phyloP scores from a whole-genome alignment of 2,888 invertebrate genomes.

The Physocephala rufipes region DNA sequence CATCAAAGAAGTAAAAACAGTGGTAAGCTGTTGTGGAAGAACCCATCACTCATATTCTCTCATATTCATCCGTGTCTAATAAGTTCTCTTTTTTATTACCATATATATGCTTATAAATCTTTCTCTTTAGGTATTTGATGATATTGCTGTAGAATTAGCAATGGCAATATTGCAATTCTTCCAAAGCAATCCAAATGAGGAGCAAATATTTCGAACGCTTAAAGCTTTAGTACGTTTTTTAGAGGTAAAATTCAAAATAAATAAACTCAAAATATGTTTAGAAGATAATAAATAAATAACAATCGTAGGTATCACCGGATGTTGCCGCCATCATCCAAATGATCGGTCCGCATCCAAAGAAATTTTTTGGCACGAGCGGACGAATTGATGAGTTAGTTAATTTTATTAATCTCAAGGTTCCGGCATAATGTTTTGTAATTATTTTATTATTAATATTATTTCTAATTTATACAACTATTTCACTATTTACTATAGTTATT shows the following conservation, averaged over 20 bases:
- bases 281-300: not conserved
- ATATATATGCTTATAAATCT: not conserved
- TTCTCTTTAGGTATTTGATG: conserved; percentile 83
- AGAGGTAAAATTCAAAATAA: conserved; percentile 51
- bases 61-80: too few species aligned
- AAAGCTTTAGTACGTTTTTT: conserved; percentile 75
- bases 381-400: conserved; percentile 85
- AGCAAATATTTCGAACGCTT: conserved; percentile 80
- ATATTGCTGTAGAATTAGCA: conserved; percentile 88
- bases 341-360: conserved; percentile 87
- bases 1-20: conserved; percentile 96
- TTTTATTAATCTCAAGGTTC: conserved; percentile 75
- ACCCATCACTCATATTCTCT: too few species aligned
- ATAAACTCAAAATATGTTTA: conserved; percentile 9
- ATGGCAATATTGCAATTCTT: conserved; percentile 92
- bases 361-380: conserved; percentile 82
- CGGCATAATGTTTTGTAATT: conserved; percentile 49
- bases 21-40: conserved; percentile 79
- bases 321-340: conserved; percentile 90
- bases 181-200: conserved; percentile 81
- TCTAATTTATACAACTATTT: not conserved
- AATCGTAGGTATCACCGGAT: conserved; percentile 79
- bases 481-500: conserved; percentile 7
- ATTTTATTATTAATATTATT: not conserved
- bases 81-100: not conserved